Evolutionary conservation across 2,113 vertebrate genomes (phyloP), one percentile per base, ranked within the genome.

Genomic region (Bagarius yarrelli): DNA sequence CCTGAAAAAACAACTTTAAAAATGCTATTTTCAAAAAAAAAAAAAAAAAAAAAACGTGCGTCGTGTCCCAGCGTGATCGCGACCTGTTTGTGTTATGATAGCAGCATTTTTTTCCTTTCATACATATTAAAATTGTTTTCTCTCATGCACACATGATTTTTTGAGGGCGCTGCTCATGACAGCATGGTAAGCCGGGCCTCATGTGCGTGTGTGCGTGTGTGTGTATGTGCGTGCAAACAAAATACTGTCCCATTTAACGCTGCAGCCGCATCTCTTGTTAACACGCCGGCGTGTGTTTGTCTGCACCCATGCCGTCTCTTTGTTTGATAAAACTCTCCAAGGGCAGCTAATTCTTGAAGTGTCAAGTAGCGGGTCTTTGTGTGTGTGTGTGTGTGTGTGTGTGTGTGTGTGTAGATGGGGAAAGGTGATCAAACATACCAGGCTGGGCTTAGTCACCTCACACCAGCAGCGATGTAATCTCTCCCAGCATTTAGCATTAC

Each of bases 341-440:
- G 83, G 87, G 86, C 88, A 87, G 82, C 76, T 88, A 84, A 86
- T 88, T 88, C 86, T 83, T 69, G 78, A 85, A 73, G 87, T 89
- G 87, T 91, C 88, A 90, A 87, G 86, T 86, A 86, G 85, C 86
- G 84, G 44, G 67, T 70, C 40, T 70, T 27, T 71, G 44, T 50
- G 47, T 0, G 78, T 83, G 82, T 78, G 84, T 32, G 72, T 75
- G 83, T 69, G 78, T 73, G 80, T 66, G 80, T 66, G 82, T 76
- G 78, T 82, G 82, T 76, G 71, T 66, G 79, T 14, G 50, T 79
- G 30, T 44, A 71, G 69, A 83, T 79, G 74, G 87, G 87, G 80
- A 50, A 53, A 47, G 44, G 70, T 56, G 88, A 88, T 86, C 83
- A 86, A 80, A 82, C 64, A 61, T 79, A 82, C 81, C 85, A 79